phyloP scores from a whole-genome alignment of 2,888 invertebrate species.

The Phengaris arion region DNA sequence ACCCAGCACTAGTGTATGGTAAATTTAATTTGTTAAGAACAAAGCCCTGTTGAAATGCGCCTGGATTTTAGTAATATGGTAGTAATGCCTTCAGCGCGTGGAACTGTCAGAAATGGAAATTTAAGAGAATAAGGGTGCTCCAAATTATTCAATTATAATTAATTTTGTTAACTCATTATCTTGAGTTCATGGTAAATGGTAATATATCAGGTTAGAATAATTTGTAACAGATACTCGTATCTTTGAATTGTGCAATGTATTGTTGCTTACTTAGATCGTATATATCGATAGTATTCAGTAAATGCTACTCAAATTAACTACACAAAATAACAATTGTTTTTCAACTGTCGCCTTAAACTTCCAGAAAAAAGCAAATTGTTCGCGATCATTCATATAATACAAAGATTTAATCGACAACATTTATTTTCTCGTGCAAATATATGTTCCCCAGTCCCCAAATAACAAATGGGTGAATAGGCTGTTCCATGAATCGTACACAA shows the following conservation, averaged over 20 bases:
- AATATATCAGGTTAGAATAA: not conserved
- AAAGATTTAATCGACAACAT: slow-evolving; percentile 7
- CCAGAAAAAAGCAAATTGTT: not conserved
- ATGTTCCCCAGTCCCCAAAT: slow-evolving; percentile 6
- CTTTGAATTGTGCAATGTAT: not conserved
- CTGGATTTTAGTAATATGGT: slow-evolving; percentile 21
- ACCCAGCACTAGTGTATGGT: slow-evolving; percentile 7
- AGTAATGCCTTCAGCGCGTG: slow-evolving; percentile 5
- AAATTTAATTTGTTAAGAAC: slow-evolving; percentile 15
- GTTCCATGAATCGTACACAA: slow-evolving; percentile 61
- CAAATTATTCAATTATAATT: slow-evolving; percentile 18
- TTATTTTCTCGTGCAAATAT: slow-evolving; percentile 17
- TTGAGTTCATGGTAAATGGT: not conserved
- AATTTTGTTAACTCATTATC: slow-evolving; percentile 5
- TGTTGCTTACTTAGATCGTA: not conserved
- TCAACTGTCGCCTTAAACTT: not conserved
- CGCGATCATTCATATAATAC: slow-evolving; percentile 13
- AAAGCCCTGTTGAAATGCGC: slow-evolving; percentile 19
- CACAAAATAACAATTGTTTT: not conserved
- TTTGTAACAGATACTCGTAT: not conserved
- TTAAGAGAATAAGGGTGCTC: slow-evolving; percentile 20
- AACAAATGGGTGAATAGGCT: slow-evolving; percentile 48
- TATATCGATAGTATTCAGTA: not conserved
- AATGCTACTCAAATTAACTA: not conserved
- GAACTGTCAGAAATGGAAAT: slow-evolving; percentile 20